Conservation (phyloP, 2,888 invertebrate species). For the Steinernema scapterisci region DNA sequence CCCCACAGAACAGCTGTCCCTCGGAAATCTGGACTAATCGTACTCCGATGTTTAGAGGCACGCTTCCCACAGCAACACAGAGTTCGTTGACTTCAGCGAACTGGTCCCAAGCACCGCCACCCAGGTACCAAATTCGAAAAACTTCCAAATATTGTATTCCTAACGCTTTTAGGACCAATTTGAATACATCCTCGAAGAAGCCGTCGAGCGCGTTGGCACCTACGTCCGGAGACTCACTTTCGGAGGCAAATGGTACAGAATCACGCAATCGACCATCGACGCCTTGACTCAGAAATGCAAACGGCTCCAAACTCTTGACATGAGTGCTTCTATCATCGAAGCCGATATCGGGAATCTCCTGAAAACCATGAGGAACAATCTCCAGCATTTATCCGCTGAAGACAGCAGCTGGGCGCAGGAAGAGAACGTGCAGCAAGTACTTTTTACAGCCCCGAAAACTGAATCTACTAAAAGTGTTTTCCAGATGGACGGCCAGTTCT, state of each 20-base stretch:
- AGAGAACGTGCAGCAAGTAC: neutral
- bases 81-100: constrained; percentile 29
- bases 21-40: neutral
- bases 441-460: no score
- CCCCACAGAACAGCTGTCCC: neutral
- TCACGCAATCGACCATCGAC: constrained; percentile 53
- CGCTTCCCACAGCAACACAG: constrained; percentile 34
- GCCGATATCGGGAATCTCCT: constrained; percentile 30
- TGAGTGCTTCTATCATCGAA: constrained; percentile 31
- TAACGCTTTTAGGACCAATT: neutral
- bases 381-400: constrained; percentile 46
- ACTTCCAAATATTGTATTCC: no score
- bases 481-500: no score
- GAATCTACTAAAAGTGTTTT: no score
- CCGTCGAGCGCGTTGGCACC: neutral
- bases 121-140: no score
- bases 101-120: neutral
- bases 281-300: constrained; percentile 40
- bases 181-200: no score
- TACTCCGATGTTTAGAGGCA: neutral
- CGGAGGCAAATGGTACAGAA: constrained; percentile 53
- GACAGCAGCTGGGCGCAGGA: constrained; percentile 45
- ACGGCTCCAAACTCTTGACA: constrained; percentile 1
- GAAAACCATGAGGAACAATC: constrained; percentile 32
- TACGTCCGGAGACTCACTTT: constrained; percentile 36